Evolutionary conservation across 2,113 vertebrate species (phyloP), one percentile per base, ranked within the genome.

Genomic region (Argyrosomus japonicus): DNA sequence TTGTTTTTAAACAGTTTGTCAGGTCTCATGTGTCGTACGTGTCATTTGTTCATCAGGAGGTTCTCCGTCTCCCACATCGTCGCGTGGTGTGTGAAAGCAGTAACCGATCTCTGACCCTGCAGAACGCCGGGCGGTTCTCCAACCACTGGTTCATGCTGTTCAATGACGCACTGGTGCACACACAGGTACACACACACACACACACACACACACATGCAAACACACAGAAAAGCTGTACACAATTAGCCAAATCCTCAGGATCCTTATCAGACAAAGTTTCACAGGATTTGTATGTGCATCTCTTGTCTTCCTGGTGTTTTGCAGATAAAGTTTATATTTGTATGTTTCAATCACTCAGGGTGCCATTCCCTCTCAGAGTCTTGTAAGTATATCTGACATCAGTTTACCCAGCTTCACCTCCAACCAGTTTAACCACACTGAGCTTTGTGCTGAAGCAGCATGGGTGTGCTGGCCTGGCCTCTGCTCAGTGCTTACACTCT

Each of bases 61-160:
- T 94, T 45, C 91, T 99, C 88, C 94, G 97, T 87, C 97, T 96
- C 83, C 97, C 98, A 0, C 95, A 95, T 40, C 97, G 98, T 2
- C 96, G 98, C 0, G 84, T 99, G 68, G 94, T 99, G 25, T 98
- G 97, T 87, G 97, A 99, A 86, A 99, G 97, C 91, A 97, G 96
- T 90, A 97, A 97, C 92, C 95, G 97, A 45, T 96, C 88, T 0
- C 61, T 99, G 68, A 97, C 96, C 2, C 93, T 99, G 43, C 98
- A 98, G 92, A 97, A 99, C 0, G 97, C 98, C 0, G 97, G 97
- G 9, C 95, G 98, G 21, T 99, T 99, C 92, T 99, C 98, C 57
- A 97, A 96, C 48, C 98, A 99, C 83, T 97, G 97, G 96, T 99
- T 99, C 91, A 98, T 99, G 67, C 96, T 99, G 71, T 99, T 99